A percentile compares a stretch with the other conserved stretches of the same genome.
Conservation (phyloP, 2,888 invertebrate genomes). For the Melanophora roralis region DNA sequence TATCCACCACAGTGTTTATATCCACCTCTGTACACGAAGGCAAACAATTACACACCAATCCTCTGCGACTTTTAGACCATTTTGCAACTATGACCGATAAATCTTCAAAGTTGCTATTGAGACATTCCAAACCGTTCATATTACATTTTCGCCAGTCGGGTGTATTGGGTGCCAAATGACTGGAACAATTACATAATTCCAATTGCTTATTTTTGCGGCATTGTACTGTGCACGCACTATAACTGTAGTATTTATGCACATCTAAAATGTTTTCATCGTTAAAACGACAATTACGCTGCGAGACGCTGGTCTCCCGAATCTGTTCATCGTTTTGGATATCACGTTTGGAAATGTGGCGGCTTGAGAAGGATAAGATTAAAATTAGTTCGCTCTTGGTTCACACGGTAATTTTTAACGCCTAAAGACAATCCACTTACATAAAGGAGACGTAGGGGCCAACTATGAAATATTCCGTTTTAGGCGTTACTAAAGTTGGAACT, state of each 20-base stretch:
- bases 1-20: slow-evolving; percentile 80
- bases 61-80: slow-evolving; percentile 81
- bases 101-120: slow-evolving; percentile 80
- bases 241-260: slow-evolving; percentile 83
- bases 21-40: slow-evolving; percentile 86
- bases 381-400: too few relatives aligned
- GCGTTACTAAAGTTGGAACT: slow-evolving; percentile 83
- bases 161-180: slow-evolving; percentile 83
- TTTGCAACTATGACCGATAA: slow-evolving; percentile 82
- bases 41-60: slow-evolving; percentile 83
- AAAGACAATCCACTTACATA: slow-evolving; percentile 64
- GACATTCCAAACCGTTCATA: slow-evolving; percentile 82
- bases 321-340: slow-evolving; percentile 85
- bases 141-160: slow-evolving; percentile 79
- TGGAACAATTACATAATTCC: slow-evolving; percentile 82
- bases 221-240: slow-evolving; percentile 84
- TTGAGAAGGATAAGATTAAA: too few relatives aligned
- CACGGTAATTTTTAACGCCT: too few relatives aligned
- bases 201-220: slow-evolving; percentile 83
- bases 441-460: slow-evolving; percentile 79
- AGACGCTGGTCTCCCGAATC: slow-evolving; percentile 80
- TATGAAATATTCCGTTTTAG: slow-evolving; percentile 80
- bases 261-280: slow-evolving; percentile 81
- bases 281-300: slow-evolving; percentile 85
- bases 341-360: slow-evolving; percentile 79